Evolutionary conservation across 2,113 vertebrate species (phyloP).

Genomic region (Scartelaos histophorus): DNA sequence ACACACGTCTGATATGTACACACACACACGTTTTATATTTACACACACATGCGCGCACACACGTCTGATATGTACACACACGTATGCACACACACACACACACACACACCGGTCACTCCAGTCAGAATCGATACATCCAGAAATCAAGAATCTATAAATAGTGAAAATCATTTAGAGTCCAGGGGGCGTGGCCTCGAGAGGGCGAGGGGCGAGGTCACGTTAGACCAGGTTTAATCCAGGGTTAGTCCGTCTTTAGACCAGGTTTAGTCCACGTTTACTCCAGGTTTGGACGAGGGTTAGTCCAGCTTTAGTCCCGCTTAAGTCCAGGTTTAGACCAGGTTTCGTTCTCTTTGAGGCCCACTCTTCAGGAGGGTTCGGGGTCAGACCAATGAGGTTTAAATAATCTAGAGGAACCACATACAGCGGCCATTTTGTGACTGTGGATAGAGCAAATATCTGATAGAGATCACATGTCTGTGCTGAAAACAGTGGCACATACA

Average conservation of each 20-base stretch:
- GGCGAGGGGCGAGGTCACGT: not conserved
- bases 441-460: no score
- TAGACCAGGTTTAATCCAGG: not conserved
- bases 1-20: slow-evolving; percentile 60
- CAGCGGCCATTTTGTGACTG: no score
- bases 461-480: no score
- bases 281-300: not conserved
- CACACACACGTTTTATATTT: slow-evolving; percentile 19
- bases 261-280: not conserved
- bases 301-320: not conserved
- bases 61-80: slow-evolving; percentile 24
- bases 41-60: slow-evolving; percentile 23
- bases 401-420: no score
- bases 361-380: no score
- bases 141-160: slow-evolving; percentile 8
- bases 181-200: not conserved
- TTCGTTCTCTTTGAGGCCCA: no score
- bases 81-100: slow-evolving; percentile 51
- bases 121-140: not conserved
- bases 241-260: not conserved
- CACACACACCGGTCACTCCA: slow-evolving; percentile 37
- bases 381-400: no score
- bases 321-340: no score
- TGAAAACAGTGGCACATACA: no score
- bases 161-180: not conserved